Evolutionary conservation across 2,888 invertebrate species (phyloP), one percentile per base, ranked within the genome.

Genomic region (Eupithecia vulgata): DNA sequence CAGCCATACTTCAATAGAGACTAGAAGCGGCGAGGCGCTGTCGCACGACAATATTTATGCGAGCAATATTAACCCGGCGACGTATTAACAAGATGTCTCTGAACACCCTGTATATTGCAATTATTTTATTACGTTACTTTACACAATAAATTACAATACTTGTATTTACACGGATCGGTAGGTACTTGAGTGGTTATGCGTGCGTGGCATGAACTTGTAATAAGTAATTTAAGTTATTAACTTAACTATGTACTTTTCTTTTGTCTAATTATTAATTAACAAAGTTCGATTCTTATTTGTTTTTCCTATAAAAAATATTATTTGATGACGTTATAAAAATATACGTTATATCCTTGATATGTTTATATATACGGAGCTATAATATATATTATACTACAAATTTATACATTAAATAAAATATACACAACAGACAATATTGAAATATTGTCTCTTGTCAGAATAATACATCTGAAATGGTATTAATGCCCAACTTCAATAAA

Each of bases 1-100:
- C 78, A 80, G 88, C 88, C 84, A 92, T 93, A 90, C 93, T 91
- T 94, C 93, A 94, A 93, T 93, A 88, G 90, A 92, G 93, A 91
- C 92, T 93, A 90, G 82, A 89, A 88, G 91, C 89, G 90, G 90
- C 91, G 88, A 87, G 91, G 86, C 84, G 90, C 91, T 93, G 94
- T 94, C 93, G 84, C 83, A 87, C 88, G 89, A 91, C 92, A 90
- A 94, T 95, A 95, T 95, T 94, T 94, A 95, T 95, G 95, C 90
- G 90, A 87, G 89, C 90, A 91, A 94, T 95, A 95, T 95, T 94
- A 95, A 94, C 94, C 93, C 87, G 73, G 84, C 86, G 84, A 88
- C 86, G 83, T 87, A 89, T 89, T 88, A 88, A 89, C 88, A 87
- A 81, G 84, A 86, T 88, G 86, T 90, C 86, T 86, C 85, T 81